Conservation (phyloP, 2,113 vertebrate species). For the Heloderma charlesbogerti region DNA sequence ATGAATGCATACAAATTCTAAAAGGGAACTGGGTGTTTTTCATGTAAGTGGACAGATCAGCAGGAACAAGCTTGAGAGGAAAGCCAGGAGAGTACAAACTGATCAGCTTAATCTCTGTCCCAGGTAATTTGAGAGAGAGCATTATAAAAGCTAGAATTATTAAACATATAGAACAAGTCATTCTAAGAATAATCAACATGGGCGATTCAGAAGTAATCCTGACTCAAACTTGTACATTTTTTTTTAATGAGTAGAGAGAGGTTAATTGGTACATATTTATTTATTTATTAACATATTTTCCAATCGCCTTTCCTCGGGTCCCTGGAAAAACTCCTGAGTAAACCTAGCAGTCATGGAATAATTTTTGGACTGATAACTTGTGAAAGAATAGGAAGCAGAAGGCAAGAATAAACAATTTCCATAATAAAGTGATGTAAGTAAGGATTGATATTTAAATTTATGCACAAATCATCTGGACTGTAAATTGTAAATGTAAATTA, state of each 20-base stretch:
- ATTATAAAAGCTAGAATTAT: not conserved
- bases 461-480: not conserved
- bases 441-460: not conserved
- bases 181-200: not conserved
- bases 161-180: not conserved
- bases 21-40: not conserved
- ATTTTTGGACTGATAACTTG: not conserved
- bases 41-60: not conserved
- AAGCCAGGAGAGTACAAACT: not conserved
- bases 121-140: not conserved
- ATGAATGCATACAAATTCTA: not conserved
- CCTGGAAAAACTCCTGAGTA: not conserved
- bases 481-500: too few relatives aligned
- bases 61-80: not conserved
- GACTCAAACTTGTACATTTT: not conserved
- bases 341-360: not conserved
- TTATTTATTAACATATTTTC: not conserved
- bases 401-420: not conserved
- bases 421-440: not conserved
- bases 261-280: not conserved
- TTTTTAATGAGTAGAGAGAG: not conserved
- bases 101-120: not conserved
- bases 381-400: not conserved
- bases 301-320: not conserved
- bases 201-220: not conserved